These are phyloP conservation scores for Sus cebifrons DNA, from an alignment of 2,797 vertebrate species.

Conservation along the genomic window DNA sequence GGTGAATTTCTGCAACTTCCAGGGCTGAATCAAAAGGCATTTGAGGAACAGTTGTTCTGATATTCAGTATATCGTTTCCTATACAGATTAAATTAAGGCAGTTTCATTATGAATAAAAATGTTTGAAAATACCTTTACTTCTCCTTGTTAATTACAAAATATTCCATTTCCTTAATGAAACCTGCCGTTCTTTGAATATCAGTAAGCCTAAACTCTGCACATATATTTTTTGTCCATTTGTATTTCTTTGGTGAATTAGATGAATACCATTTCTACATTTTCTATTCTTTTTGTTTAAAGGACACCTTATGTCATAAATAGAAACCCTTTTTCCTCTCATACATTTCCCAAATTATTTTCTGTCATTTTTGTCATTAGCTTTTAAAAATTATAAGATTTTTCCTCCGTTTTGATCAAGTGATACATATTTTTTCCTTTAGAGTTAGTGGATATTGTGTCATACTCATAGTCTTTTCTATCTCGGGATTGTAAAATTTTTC, in stretches of 20 bases:
- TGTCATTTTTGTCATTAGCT: neutral
- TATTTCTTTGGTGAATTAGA: neutral
- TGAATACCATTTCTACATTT: neutral
- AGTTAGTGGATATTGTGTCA: neutral
- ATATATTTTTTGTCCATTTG: neutral
- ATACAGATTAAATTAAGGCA: neutral
- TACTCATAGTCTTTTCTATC: neutral
- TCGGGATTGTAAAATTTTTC: neutral
- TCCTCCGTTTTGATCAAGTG: neutral
- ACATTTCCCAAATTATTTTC: neutral
- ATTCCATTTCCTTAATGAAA: neutral
- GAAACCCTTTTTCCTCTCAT: neutral
- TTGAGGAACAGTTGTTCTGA: neutral
- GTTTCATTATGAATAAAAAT: neutral
- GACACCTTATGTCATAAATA: neutral
- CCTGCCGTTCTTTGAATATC: neutral
- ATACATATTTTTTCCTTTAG: neutral
- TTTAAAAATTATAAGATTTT: neutral
- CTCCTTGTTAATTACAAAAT: neutral
- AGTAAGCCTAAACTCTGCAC: neutral
- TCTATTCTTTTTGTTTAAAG: neutral
- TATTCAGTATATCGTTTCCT: neutral
- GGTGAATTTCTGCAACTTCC: neutral
- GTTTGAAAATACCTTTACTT: neutral
- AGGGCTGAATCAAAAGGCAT: neutral